Percentiles rank a stretch among this genome's conserved stretches.
Evolutionary conservation across 1,140 invertebrate species (phyloP).

Genomic region (Pseudomyrmex dendroicus): DNA sequence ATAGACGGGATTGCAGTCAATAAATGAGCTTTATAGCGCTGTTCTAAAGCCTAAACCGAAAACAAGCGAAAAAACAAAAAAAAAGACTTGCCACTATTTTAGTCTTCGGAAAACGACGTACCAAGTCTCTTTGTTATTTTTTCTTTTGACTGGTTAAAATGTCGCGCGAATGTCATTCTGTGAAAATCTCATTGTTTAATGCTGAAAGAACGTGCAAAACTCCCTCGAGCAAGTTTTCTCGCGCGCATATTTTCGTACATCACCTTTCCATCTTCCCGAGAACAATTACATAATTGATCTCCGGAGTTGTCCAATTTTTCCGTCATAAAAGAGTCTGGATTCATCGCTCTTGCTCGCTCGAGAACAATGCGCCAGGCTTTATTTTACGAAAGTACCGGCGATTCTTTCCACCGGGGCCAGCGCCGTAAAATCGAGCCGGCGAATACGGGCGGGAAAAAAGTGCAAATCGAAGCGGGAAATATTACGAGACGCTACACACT

Average conservation of each 20-base stretch:
- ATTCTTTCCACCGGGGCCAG: slow-evolving; percentile 30
- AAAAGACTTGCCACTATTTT: background rate
- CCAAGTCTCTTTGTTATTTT: background rate
- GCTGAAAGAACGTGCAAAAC: slow-evolving; percentile 29
- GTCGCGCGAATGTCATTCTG: slow-evolving; percentile 1
- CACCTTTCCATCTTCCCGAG: slow-evolving; percentile 17
- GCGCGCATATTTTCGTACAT: slow-evolving; percentile 17
- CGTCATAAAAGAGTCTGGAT: slow-evolving; percentile 49
- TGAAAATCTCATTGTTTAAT: slow-evolving; percentile 34
- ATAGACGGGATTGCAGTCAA: no score
- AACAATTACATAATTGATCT: slow-evolving; percentile 54
- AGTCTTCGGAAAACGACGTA: no score
- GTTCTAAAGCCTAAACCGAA: no score
- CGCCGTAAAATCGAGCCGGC: slow-evolving; percentile 35
- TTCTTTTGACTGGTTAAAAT: slow-evolving; percentile 17
- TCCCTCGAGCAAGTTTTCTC: slow-evolving; percentile 8
- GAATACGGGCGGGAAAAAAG: slow-evolving; percentile 18
- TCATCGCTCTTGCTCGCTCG: slow-evolving; percentile 29
- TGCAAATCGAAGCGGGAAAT: slow-evolving; percentile 35
- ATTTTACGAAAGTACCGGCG: slow-evolving; percentile 46
- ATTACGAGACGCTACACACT: slow-evolving; percentile 44
- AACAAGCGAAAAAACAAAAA: no score
- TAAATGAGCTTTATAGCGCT: no score
- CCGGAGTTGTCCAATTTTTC: slow-evolving; percentile 46
- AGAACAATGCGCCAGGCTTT: slow-evolving; percentile 31